Evolutionary conservation across 30 jellyfish, hydroid and myxozoan genomes (phyloP).

Genomic region (Hydractinia symbiolongicarpus): DNA sequence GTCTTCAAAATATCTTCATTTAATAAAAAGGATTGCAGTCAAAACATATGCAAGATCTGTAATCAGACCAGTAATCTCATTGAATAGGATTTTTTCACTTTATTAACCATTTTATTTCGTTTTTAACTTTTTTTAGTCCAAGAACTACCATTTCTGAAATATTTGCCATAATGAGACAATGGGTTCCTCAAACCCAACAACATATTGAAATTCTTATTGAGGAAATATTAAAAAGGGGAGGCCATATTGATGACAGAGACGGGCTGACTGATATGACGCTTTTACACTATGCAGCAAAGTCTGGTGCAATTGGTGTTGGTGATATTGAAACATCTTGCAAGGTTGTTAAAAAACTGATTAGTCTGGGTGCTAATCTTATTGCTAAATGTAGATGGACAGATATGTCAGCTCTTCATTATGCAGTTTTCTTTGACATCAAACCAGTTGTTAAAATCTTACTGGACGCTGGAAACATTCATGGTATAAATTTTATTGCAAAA

Average conservation of each 20-base stretch:
- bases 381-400: conserved; percentile 91
- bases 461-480: conserved; percentile 41
- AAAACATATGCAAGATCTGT: no score
- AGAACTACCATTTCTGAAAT: conserved; percentile 56
- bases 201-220: conserved; percentile 43
- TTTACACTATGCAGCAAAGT: conserved; percentile 65
- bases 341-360: neutral
- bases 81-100: no score
- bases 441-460: conserved; percentile 47
- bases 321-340: conserved; percentile 8
- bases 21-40: no score
- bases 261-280: conserved; percentile 82
- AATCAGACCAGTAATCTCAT: no score
- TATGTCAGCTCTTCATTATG: conserved; percentile 80
- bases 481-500: neutral
- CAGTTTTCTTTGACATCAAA: conserved; percentile 63
- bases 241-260: conserved; percentile 66
- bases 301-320: conserved; percentile 76
- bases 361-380: conserved; percentile 25
- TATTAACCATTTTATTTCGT: no score
- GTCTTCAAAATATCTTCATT: no score
- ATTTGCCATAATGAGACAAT: conserved; percentile 79
- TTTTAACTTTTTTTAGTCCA: conserved; percentile 42
- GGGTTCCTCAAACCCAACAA: conserved; percentile 90
- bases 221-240: conserved; percentile 64